phyloP scores from a whole-genome alignment of 1,140 invertebrate genomes.

The Drosophila orosa region DNA sequence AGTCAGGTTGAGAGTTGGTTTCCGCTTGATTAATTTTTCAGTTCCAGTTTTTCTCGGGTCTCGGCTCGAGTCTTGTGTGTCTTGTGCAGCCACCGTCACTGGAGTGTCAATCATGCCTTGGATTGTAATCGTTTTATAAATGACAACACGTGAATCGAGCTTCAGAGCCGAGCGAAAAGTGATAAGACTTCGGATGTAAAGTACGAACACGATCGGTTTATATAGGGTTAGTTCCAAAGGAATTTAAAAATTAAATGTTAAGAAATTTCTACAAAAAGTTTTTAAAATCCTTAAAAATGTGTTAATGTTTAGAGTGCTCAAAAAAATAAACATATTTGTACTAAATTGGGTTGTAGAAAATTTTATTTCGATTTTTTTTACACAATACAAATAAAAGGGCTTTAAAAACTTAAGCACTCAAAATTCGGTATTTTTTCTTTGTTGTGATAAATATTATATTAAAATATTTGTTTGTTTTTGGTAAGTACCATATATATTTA shows the following conservation, averaged over 20 bases:
- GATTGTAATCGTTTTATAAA: conserved; percentile 74
- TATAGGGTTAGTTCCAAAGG: not conserved
- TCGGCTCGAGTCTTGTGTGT: conserved; percentile 12
- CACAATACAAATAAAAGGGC: too few species aligned
- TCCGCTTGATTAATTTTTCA: conserved; percentile 27
- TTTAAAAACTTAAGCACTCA: too few species aligned
- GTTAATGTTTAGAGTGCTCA: too few species aligned
- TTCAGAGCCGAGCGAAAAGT: conserved; percentile 14
- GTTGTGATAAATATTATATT: too few species aligned
- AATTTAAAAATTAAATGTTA: not conserved
- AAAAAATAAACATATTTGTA: too few species aligned
- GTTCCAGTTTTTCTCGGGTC: conserved; percentile 48
- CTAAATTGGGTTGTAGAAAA: too few species aligned
- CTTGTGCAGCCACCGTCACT: conserved; percentile 46
- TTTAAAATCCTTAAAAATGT: too few species aligned
- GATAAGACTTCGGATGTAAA: conserved; percentile 52
- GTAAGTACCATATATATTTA: too few species aligned
- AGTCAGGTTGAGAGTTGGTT: conserved; percentile 33
- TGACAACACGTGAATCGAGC: conserved; percentile 65
- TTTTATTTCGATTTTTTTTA: too few species aligned
- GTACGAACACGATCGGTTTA: conserved; percentile 11
- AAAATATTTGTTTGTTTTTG: too few species aligned
- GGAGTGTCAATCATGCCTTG: conserved; percentile 58
- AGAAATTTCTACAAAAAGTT: not conserved
- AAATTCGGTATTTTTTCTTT: too few species aligned